Evolutionary conservation across 2,113 vertebrate genomes (phyloP).

Genomic region (Chlorodrepanis virens): DNA sequence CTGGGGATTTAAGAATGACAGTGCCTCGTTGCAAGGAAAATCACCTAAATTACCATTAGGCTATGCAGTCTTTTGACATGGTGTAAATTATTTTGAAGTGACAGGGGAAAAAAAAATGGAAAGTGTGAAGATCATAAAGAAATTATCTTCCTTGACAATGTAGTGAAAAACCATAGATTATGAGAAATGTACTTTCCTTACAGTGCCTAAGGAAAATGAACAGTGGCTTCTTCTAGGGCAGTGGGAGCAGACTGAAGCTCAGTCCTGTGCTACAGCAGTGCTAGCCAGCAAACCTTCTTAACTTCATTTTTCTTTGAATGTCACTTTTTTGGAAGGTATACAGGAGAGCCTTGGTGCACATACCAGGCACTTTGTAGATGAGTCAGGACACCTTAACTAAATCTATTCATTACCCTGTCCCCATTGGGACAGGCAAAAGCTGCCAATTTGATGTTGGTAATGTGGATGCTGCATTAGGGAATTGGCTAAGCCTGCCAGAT

Average conservation of each 20-base stretch:
- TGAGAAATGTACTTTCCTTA: not conserved
- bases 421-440: conserved; percentile 67
- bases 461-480: conserved; percentile 71
- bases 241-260: not conserved
- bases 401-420: conserved; percentile 74
- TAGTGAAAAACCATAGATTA: not conserved
- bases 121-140: not conserved
- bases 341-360: conserved; percentile 41
- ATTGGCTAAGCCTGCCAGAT: conserved; percentile 73
- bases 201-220: not conserved
- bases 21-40: not conserved
- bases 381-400: conserved; percentile 73
- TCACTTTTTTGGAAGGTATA: conserved; percentile 59
- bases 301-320: conserved; percentile 59
- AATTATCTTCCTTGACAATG: not conserved
- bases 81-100: not conserved
- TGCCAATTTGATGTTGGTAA: conserved; percentile 75
- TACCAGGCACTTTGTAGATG: conserved; percentile 59
- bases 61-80: not conserved
- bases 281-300: conserved; percentile 17
- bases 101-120: not conserved
- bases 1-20: not conserved
- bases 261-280: not conserved
- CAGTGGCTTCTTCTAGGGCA: not conserved
- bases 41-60: not conserved